phyloP scores from a whole-genome alignment of 2,888 invertebrate species.

The Rutpela maculata region DNA sequence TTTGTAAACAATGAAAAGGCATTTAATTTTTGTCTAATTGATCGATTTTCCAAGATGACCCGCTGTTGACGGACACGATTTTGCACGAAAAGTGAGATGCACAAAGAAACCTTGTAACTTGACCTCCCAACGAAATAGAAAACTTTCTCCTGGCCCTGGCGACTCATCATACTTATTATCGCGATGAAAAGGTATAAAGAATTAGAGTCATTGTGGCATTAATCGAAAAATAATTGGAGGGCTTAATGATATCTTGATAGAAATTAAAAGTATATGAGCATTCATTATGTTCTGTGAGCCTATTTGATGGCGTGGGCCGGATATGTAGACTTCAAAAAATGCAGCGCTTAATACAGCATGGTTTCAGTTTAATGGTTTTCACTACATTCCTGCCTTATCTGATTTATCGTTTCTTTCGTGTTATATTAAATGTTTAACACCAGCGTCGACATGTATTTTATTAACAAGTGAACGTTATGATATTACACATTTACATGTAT shows the following conservation, averaged over 20 bases:
- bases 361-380: slow-evolving; percentile 18
- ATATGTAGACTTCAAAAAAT: background rate
- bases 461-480: background rate
- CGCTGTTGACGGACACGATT: background rate
- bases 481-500: background rate
- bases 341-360: background rate
- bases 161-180: slow-evolving; percentile 34
- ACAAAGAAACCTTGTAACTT: slow-evolving; percentile 13
- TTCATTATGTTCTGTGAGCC: background rate
- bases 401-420: slow-evolving; percentile 40
- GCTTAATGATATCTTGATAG: slow-evolving; percentile 5
- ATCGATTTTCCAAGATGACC: background rate
- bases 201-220: background rate
- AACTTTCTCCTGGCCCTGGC: slow-evolving; percentile 48
- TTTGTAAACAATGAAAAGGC: no score
- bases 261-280: background rate
- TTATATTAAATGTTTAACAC: slow-evolving; percentile 7
- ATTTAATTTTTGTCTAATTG: background rate
- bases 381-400: slow-evolving; percentile 36
- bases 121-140: slow-evolving; percentile 5
- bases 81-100: background rate
- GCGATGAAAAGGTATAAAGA: slow-evolving; percentile 11
- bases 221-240: slow-evolving; percentile 10
- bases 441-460: slow-evolving; percentile 4
- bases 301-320: background rate